Base-by-base conservation (phyloP, 2,113 vertebrate genomes). In the Hydropotes inermis region DNA sequence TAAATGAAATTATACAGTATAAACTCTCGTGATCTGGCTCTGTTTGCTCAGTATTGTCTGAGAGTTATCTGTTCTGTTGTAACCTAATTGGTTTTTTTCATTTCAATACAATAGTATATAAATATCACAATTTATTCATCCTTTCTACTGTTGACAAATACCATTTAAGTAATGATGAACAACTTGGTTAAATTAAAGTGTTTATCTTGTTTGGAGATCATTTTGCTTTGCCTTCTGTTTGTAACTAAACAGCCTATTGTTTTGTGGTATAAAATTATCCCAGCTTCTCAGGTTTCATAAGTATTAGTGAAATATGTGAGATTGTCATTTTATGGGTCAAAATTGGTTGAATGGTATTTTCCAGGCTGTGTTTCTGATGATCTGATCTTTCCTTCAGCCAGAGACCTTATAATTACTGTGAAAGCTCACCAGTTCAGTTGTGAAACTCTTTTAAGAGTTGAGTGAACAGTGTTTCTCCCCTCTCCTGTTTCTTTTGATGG, bases 301-400 rank as follows among this genome's bases (percentile, higher is more conserved):
- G 4, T 88, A 43, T 79, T 67, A 64, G 36, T 27, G 43, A 96
- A 60, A 61, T 54, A 17, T 85, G n/a, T 82, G 39, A 95, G 81
- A 93, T 74, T 54, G 13, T 23, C 19, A 43, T 91, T 94, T 92
- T 95, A n/a, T 92, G 45, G 64, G 74, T 83, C 74, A 50, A 6
- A 92, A 58, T 57, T 36, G 28, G 54, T 79, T 54, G 43, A 61
- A n/a, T 58, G 47, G 79, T 91, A 52, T 96, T 98, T 97, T 96
- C 97, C 91, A 43, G 90, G 52, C 50, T 85, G 92, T 95, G 87
- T 64, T 94, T 86, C 92, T 78, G 23, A 36, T 61, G 36, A 81
- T 61, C 50, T 89, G 43, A 57, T 17, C 58, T 79, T 45, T n/a
- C 79, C 57, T 91, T 88, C 25, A 86, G 57, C 47, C 15, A 45